phyloP scores from a whole-genome alignment of 2,113 vertebrate genomes.

The Syrrhaptes paradoxus region DNA sequence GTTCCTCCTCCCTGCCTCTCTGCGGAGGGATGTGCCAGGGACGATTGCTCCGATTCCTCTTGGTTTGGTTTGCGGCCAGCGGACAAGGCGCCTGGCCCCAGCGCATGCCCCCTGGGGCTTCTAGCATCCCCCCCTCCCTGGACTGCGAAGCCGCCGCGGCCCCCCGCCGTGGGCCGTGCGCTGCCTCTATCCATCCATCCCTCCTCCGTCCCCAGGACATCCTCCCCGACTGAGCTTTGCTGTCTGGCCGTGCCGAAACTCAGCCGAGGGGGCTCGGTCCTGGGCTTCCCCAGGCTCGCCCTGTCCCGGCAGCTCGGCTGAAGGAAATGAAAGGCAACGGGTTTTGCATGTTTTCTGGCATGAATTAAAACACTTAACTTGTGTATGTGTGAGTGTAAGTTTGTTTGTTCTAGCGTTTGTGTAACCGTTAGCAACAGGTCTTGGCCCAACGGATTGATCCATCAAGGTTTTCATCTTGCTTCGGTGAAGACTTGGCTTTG shows the following conservation, averaged over 20 bases:
- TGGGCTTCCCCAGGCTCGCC: constrained; percentile 8
- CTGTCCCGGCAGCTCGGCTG: constrained; percentile 7
- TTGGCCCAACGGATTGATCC: constrained; percentile 49
- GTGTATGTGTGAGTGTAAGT: constrained; percentile 75
- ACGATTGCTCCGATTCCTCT: constrained; percentile 6
- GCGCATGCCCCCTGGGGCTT: neutral
- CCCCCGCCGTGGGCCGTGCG: neutral
- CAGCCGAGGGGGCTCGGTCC: neutral
- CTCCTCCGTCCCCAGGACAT: neutral
- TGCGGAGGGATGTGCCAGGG: constrained; percentile 26
- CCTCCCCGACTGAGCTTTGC: neutral
- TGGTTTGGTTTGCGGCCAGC: neutral
- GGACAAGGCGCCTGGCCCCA: neutral
- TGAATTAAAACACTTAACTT: constrained; percentile 79
- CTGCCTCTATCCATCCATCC: neutral
- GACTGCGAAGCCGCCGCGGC: constrained; percentile 62
- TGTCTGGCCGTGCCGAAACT: neutral
- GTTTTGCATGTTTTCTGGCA: constrained; percentile 82
- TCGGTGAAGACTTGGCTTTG: constrained; percentile 54
- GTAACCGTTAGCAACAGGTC: constrained; percentile 74
- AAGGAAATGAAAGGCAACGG: constrained; percentile 59
- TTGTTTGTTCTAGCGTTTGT: constrained; percentile 75
- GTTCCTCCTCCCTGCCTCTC: constrained; percentile 19
- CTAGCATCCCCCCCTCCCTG: neutral
- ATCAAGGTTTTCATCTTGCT: constrained; percentile 45